These are phyloP conservation scores for Lutjanus campechanus DNA, from an alignment of 2,797 vertebrate genomes.

Conservation along the genomic window DNA sequence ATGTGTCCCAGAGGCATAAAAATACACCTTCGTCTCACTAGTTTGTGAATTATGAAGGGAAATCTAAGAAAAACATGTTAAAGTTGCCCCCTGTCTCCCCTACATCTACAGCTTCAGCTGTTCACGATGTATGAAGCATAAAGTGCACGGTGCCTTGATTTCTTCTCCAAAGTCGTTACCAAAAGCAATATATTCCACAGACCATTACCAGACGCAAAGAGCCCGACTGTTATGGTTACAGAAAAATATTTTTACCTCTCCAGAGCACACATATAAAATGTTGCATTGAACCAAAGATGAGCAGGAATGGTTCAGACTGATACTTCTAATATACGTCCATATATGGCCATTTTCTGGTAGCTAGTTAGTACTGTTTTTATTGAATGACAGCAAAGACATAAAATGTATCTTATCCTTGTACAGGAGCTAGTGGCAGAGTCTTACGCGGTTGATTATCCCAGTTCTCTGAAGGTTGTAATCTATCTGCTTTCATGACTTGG, in stretches of 20 bases:
- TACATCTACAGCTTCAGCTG: slow-evolving; percentile 15
- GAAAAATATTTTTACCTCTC: slow-evolving; percentile 74
- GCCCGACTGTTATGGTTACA: slow-evolving; percentile 78
- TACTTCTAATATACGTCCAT: slow-evolving; percentile 60
- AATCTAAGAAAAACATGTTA: no score
- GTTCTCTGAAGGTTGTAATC: slow-evolving; percentile 48
- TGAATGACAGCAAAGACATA: slow-evolving; percentile 65
- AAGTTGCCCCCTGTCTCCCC: no score
- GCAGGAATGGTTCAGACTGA: slow-evolving; percentile 51
- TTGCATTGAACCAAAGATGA: slow-evolving; percentile 66
- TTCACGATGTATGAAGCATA: slow-evolving; percentile 34
- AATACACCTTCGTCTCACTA: no score
- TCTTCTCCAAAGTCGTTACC: slow-evolving; percentile 54
- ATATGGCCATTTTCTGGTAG: slow-evolving; percentile 65
- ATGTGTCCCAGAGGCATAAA: no score
- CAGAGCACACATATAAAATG: slow-evolving; percentile 67
- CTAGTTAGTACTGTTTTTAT: slow-evolving; percentile 55
- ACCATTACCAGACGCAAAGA: slow-evolving; percentile 68
- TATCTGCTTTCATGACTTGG: slow-evolving; percentile 53
- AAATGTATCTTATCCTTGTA: slow-evolving; percentile 43
- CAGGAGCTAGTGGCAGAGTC: slow-evolving; percentile 40
- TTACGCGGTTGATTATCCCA: slow-evolving; percentile 51
- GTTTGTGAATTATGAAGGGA: no score
- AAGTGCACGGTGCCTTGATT: slow-evolving; percentile 35
- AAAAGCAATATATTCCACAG: slow-evolving; percentile 67